Conservation (phyloP, 2,113 vertebrate species). For the Chamaea fasciata region DNA sequence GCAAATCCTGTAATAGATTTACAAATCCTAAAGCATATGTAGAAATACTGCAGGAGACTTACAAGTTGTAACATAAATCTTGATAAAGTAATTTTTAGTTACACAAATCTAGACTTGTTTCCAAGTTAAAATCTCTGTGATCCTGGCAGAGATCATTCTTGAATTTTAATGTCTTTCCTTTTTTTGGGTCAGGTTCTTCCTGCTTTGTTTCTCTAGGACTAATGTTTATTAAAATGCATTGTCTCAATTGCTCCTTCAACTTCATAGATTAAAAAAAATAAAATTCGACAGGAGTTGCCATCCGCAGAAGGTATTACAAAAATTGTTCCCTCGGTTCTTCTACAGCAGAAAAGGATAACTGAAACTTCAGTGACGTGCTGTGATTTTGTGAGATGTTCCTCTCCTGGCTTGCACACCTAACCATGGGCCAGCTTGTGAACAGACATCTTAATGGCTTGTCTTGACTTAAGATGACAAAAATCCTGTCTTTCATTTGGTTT, state of each 20-base stretch:
- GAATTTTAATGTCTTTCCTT: not conserved
- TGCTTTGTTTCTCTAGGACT: not conserved
- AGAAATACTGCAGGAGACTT: not conserved
- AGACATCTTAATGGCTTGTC: not conserved
- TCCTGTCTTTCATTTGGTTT: not conserved
- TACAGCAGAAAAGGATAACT: not conserved
- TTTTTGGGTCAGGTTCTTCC: not conserved
- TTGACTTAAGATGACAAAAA: not conserved
- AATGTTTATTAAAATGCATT: not conserved
- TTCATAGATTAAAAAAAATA: not conserved
- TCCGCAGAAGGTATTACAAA: not conserved
- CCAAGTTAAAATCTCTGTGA: not conserved
- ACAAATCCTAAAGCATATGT: not conserved
- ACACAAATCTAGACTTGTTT: not conserved
- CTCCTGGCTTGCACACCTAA: not conserved
- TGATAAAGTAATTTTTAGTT: not conserved
- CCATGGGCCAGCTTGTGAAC: not conserved
- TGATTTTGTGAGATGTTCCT: not conserved
- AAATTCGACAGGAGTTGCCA: not conserved
- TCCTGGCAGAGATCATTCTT: not conserved
- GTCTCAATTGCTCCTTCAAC: not conserved
- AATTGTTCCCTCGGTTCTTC: not conserved
- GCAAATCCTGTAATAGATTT: slow-evolving; percentile 19
- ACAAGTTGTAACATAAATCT: not conserved
- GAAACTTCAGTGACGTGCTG: not conserved